Evolutionary conservation across 2,797 vertebrate species (phyloP).

Genomic region (Streptopelia turtur): DNA sequence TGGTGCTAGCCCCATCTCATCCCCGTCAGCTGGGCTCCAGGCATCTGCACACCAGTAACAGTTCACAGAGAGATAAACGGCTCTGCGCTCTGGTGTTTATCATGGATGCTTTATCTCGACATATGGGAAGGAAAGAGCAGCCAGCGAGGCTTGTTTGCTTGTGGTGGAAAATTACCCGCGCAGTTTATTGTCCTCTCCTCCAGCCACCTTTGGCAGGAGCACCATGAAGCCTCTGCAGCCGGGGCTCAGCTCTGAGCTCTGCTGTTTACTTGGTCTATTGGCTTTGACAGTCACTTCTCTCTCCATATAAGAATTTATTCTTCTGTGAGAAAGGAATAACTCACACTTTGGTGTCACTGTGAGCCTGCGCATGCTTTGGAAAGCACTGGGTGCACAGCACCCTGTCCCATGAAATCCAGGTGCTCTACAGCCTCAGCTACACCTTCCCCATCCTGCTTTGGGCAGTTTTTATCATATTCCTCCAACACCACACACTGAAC

Average conservation of each 20-base stretch:
- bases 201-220: slow-evolving; percentile 4
- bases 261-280: background rate
- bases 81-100: background rate
- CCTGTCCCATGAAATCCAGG: background rate
- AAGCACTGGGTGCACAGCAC: background rate
- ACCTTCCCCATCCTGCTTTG: background rate
- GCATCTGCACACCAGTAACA: background rate
- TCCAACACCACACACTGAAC: background rate
- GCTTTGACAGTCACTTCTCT: background rate
- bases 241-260: background rate
- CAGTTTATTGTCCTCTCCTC: slow-evolving; percentile 27
- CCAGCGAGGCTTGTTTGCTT: slow-evolving; percentile 12
- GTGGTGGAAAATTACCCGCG: background rate
- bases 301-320: background rate
- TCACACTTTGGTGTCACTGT: background rate
- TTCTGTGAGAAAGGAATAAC: background rate
- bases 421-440: background rate
- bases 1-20: background rate
- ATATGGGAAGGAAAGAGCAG: slow-evolving; percentile 38
- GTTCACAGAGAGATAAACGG: background rate
- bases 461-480: background rate
- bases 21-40: background rate
- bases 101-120: slow-evolving; percentile 31
- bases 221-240: background rate
- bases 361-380: background rate